Percentiles rank a stretch among this genome's conserved stretches.
phyloP scores from a whole-genome alignment of 2,888 invertebrate genomes.

The Nematopogon swammerdamellus region DNA sequence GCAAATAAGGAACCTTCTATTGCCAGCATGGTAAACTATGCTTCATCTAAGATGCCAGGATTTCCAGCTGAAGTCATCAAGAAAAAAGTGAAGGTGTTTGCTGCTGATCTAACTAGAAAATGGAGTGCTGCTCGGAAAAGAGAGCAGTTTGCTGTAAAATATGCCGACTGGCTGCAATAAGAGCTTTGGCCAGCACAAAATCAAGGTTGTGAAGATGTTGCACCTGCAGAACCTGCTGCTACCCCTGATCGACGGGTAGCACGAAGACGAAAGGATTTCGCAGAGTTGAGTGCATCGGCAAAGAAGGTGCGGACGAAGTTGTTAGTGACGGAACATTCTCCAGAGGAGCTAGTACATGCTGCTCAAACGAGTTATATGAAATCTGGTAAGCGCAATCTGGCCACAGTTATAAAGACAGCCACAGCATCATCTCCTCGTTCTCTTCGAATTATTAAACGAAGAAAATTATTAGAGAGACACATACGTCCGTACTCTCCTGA shows the following conservation, averaged over 20 bases:
- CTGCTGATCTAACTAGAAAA: constrained; percentile 1
- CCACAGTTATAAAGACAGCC: not conserved
- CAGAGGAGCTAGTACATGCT: not conserved
- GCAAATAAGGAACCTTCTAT: constrained; percentile 1
- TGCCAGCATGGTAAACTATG: constrained; percentile 4
- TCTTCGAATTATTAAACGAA: not conserved
- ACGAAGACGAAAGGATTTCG: not conserved
- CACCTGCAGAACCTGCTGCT: not conserved
- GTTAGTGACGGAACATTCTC: not conserved
- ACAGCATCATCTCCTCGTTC: not conserved
- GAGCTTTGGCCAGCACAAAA: constrained; percentile 4
- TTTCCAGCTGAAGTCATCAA: constrained; percentile 1
- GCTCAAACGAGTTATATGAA: not conserved
- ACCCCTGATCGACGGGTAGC: not conserved
- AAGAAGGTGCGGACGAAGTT: not conserved
- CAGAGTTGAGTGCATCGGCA: not conserved
- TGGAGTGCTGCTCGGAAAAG: constrained; percentile 3
- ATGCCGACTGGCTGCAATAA: constrained; percentile 1
- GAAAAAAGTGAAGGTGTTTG: constrained; percentile 3
- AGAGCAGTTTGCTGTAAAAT: constrained; percentile 2
- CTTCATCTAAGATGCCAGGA: not conserved
- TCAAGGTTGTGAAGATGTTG: not conserved
- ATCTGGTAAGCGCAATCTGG: not conserved
- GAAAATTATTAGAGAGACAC: not conserved
- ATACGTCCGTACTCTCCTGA: not conserved